Percentiles rank a stretch among this genome's conserved stretches.
Conservation (phyloP, 92 coral and sea anemone species). For the Muricea muricata region DNA sequence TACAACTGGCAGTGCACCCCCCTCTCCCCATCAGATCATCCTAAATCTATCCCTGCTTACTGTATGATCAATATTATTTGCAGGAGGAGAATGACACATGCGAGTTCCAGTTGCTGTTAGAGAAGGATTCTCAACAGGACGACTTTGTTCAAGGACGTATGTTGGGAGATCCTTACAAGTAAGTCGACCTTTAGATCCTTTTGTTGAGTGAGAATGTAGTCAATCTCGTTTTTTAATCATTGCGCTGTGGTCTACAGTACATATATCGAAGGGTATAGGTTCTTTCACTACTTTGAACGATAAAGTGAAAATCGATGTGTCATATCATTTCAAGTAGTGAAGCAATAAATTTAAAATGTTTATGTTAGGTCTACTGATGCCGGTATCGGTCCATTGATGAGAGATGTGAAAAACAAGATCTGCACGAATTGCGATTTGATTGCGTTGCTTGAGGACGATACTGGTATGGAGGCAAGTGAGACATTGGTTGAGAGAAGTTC, state of each 20-base stretch:
- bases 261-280: no score
- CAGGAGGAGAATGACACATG: slow-evolving; percentile 99
- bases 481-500: no score
- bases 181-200: neutral
- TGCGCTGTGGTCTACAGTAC: no score
- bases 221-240: no score
- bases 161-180: slow-evolving; percentile 99
- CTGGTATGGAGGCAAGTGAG: slow-evolving; percentile 93
- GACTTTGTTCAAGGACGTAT: slow-evolving; percentile 98
- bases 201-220: neutral
- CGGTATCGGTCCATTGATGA: slow-evolving; percentile 94
- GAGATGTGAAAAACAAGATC: slow-evolving; percentile 98
- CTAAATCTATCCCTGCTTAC: no score
- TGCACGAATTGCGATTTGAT: slow-evolving; percentile 98
- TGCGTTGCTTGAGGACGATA: slow-evolving; percentile 96
- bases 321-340: no score
- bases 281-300: no score
- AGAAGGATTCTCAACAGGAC: slow-evolving; percentile 98
- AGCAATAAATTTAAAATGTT: no score
- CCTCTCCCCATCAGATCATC: no score
- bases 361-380: slow-evolving; percentile 88
- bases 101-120: slow-evolving; percentile 89
- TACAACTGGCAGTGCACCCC: no score
- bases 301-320: no score
- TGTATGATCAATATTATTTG: no score